Evolutionary conservation across 2,797 vertebrate genomes (phyloP), one percentile per base, ranked within the genome.

Genomic region (Coracias cyanogaster): DNA sequence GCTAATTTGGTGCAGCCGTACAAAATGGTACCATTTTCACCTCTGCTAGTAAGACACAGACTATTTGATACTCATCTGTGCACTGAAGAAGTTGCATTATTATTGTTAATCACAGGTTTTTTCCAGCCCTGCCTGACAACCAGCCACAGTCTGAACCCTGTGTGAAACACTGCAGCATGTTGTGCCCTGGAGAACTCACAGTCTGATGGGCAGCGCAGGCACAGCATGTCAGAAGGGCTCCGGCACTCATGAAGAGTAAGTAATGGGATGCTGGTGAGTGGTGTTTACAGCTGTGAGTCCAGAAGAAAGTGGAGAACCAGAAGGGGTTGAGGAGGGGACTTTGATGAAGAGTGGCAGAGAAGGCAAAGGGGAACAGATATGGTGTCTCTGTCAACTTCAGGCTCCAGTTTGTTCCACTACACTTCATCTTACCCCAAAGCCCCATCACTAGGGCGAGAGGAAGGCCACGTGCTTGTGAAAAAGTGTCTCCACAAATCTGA

Each of bases 81-180:
- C 35, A 12, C 3, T 49, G 54, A 37, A 85, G 58, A 72, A 61
- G 9, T 15, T 76, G 35, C 15, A 22, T 74, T 86, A 80, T 54
- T 57, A 18, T 29, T 33, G 10, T 58, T 88, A 69, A 25, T 45
- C 8, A 6, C 11, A 15, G 1, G 0, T 14, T 39, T 67, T 51
- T 71, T 14, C 31, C 51, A 89, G 71, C 52, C n/a, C 37, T 72
- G 37, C 9, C 66, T 33, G 49, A 71, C 39, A 64, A 62, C 13
- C 28, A 55, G 43, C 65, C 24, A 48, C 77, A 65, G 8, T 33
- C 37, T 13, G 35, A 89, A 55, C 71, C 26, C 51, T 39, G 1
- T 0, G 0, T 1, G 4, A 37, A 73, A 17, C 22, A 14, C 28
- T n/a, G 39, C 12, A 37, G 51, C 51, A 29, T 0, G 0, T 1